These are phyloP conservation scores for Apaloderma vittatum DNA, from an alignment of 2,113 vertebrate genomes.

Conservation along the genomic window DNA sequence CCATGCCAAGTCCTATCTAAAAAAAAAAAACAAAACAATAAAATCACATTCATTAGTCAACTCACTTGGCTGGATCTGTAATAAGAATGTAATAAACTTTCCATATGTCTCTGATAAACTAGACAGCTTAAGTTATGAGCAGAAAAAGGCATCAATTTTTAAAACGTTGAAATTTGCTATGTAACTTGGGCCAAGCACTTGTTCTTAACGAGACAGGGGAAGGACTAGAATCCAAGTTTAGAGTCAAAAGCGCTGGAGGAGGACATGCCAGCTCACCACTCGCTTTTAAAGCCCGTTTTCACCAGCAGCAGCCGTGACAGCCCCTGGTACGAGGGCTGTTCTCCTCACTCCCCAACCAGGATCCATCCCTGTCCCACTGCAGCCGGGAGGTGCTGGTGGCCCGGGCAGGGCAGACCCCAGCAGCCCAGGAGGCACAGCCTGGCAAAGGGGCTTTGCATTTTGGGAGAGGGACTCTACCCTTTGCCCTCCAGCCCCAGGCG, in stretches of 20 bases:
- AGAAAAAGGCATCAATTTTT: slow-evolving; percentile 53
- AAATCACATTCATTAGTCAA: slow-evolving; percentile 50
- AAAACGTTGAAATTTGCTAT: slow-evolving; percentile 18
- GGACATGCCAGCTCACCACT: neutral
- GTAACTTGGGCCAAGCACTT: slow-evolving; percentile 43
- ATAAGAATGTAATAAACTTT: slow-evolving; percentile 67
- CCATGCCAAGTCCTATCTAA: neutral
- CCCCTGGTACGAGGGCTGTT: neutral
- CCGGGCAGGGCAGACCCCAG: neutral
- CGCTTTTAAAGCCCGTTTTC: neutral
- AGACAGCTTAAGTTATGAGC: slow-evolving; percentile 50
- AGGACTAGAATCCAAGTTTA: slow-evolving; percentile 7
- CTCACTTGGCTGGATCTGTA: slow-evolving; percentile 45
- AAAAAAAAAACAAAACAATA: neutral
- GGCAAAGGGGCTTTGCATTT: fast-evolving
- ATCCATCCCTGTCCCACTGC: fast-evolving
- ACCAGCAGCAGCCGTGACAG: fast-evolving
- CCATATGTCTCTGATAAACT: slow-evolving; percentile 67
- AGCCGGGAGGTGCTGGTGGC: fast-evolving
- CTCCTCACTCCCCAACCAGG: neutral
- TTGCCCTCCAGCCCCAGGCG: neutral
- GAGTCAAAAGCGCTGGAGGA: neutral
- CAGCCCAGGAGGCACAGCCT: too few species aligned
- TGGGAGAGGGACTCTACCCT: fast-evolving
- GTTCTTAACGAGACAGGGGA: slow-evolving; percentile 5